Base-by-base conservation (phyloP, 2,113 vertebrate genomes). In the Chelonoidis abingdonii region DNA sequence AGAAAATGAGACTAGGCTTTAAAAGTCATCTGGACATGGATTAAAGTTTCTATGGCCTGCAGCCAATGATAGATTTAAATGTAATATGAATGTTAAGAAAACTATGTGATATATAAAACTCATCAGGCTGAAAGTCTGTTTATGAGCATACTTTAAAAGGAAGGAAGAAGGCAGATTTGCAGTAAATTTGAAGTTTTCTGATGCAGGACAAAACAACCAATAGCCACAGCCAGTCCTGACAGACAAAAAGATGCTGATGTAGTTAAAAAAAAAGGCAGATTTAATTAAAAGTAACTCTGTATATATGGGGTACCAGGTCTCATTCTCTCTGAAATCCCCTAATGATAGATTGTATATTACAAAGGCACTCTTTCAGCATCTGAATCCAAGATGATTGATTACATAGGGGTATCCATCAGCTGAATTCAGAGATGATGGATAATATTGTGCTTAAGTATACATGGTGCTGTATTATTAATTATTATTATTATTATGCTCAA, bases 61-160 rank as follows among this genome's bases (percentile, higher is more conserved):
- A 92, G 93, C 97, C 97, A 96, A 80, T 0, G 0, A 82, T 75
- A 95, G 86, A 95, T 96, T 97, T 92, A 96, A 94, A 94, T 69
- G 59, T 50, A 86, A 93, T 62, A 52, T 11, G 78, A 89, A 92
- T 25, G 82, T 80, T 76, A 95, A 86, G 89, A 94, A 96, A 96
- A 91, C 21, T 50, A 86, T 53, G 50, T 49, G 84, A 83, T 89
- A 96, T 21, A 31, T 88, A 95, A 97, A 96, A 50, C 76, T 75
- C 7, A 41, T 57, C 72, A 85, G 35, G 76, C 84, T 88, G 88
- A 92, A 94, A 84, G 82, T 49, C 91, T 88, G 76, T 92, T 92
- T 89, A 89, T 54, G 75, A 96, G 89, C 22, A 80, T 82, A 80
- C 80, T 89, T 94, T 83, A 72, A 80, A 72, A 95, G 62, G 59